Evolutionary conservation across 2,888 invertebrate genomes (phyloP).

Genomic region (Callimorpha dominula): DNA sequence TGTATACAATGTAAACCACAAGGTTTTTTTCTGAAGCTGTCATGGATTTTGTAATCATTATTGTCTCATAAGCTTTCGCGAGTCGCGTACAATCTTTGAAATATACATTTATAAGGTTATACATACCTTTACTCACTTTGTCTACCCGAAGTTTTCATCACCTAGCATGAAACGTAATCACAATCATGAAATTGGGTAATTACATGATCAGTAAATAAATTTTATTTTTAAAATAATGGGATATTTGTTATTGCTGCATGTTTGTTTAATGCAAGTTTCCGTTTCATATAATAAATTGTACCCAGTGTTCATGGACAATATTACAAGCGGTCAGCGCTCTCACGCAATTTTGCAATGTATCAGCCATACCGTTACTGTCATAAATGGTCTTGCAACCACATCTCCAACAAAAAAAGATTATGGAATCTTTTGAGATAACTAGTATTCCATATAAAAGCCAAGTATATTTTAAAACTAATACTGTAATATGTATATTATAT

Average conservation of each 20-base stretch:
- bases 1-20: neutral
- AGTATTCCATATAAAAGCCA: neutral
- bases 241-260: neutral
- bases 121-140: neutral
- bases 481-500: neutral
- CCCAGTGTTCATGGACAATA: neutral
- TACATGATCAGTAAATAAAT: neutral
- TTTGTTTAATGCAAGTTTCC: neutral
- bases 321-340: neutral
- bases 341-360: conserved; percentile 21
- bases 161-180: neutral
- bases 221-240: neutral
- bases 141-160: neutral
- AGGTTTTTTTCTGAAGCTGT: neutral
- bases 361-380: conserved; percentile 21
- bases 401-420: conserved; percentile 11
- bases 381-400: conserved; percentile 19
- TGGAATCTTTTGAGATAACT: conserved; percentile 14
- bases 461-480: neutral
- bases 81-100: neutral
- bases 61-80: neutral
- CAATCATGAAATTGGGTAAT: neutral
- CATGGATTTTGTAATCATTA: neutral
- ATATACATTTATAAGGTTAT: neutral
- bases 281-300: conserved; percentile 10